Conservation (phyloP, 2,797 vertebrate genomes). For the Todus mexicanus region DNA sequence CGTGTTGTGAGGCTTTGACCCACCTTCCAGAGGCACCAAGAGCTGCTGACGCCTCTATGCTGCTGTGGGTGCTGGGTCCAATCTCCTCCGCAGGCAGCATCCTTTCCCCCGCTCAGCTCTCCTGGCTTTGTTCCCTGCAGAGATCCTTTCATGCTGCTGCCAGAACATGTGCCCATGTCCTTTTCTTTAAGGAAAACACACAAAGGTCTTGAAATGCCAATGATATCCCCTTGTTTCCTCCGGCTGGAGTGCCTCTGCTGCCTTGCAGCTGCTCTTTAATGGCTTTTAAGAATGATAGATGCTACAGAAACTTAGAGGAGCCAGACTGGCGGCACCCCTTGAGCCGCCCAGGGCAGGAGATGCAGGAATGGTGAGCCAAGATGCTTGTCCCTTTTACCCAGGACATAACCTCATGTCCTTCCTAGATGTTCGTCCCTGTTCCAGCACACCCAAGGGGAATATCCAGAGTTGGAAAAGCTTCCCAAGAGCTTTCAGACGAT, state of each 20-base stretch:
- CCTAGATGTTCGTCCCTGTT: background rate
- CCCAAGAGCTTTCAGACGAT: background rate
- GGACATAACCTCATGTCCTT: background rate
- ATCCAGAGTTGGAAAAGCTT: background rate
- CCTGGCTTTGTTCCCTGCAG: background rate
- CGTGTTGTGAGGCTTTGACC: background rate
- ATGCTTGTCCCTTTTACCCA: background rate
- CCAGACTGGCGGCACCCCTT: background rate
- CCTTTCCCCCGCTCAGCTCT: background rate
- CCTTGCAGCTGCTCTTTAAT: background rate
- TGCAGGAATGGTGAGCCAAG: background rate
- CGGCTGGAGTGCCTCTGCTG: background rate
- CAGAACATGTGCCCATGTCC: background rate
- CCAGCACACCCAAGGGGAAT: background rate
- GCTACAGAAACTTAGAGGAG: background rate
- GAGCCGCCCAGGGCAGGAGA: background rate
- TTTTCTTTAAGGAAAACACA: background rate
- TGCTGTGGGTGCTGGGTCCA: background rate
- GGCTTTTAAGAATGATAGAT: background rate
- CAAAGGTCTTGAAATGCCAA: conserved; percentile 38
- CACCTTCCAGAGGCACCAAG: background rate
- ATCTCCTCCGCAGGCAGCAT: background rate
- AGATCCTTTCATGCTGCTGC: background rate
- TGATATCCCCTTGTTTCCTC: background rate
- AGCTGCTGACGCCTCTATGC: background rate